phyloP scores from a whole-genome alignment of 2,113 vertebrate genomes.

The Hippopotamus amphibius region DNA sequence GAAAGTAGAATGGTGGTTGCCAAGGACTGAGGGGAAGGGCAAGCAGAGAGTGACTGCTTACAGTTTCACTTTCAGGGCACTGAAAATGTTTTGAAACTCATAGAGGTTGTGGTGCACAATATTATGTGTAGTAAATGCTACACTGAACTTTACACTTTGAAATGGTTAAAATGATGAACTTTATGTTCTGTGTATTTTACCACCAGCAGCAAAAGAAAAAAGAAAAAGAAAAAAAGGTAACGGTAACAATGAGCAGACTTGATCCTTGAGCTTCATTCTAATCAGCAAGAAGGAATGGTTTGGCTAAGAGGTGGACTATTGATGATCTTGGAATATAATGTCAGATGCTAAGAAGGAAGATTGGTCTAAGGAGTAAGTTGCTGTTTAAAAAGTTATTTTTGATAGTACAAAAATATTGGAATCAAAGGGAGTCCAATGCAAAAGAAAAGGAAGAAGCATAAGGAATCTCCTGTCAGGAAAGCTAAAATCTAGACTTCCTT shows the following conservation, averaged over 20 bases:
- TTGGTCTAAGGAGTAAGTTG: background rate
- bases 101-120: too few species aligned
- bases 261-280: background rate
- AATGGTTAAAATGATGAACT: background rate
- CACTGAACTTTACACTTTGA: background rate
- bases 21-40: too few species aligned
- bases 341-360: background rate
- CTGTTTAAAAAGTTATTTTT: background rate
- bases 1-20: background rate
- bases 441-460: background rate
- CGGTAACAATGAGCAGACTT: background rate
- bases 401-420: background rate
- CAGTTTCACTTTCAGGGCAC: too few species aligned
- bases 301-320: background rate
- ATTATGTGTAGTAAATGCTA: background rate
- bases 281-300: background rate
- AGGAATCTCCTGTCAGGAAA: background rate
- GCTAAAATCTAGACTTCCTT: background rate
- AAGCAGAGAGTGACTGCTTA: too few species aligned
- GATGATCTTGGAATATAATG: background rate
- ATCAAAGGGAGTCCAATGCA: background rate
- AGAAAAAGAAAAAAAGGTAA: background rate
- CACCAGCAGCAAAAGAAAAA: too few species aligned
- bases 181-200: background rate
- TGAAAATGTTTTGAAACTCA: too few species aligned